These are phyloP conservation scores for Grus americana DNA, from an alignment of 2,113 vertebrate genomes.

Conservation along the genomic window DNA sequence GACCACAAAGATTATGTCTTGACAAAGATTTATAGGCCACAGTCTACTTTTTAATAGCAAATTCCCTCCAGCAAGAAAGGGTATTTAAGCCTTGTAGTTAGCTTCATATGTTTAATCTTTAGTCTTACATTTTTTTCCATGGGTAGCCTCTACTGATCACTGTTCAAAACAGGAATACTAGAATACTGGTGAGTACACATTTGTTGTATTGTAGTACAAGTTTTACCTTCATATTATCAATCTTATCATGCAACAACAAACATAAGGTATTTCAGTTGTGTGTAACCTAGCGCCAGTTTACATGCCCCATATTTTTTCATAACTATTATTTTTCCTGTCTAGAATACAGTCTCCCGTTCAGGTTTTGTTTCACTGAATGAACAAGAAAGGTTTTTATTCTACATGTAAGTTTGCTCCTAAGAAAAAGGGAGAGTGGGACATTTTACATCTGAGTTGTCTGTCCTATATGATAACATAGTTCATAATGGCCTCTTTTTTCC, in stretches of 20 bases:
- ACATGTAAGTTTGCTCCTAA: not conserved
- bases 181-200: not conserved
- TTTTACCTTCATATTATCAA: not conserved
- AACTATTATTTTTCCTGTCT: not conserved
- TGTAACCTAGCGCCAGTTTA: not conserved
- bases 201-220: not conserved
- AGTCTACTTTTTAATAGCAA: not conserved
- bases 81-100: not conserved
- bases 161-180: not conserved
- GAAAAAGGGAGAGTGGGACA: not conserved
- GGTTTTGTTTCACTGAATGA: not conserved
- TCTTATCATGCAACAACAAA: not conserved
- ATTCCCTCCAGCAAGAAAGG: not conserved
- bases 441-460: not conserved
- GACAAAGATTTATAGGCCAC: not conserved
- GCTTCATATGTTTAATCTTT: not conserved
- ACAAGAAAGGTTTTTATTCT: not conserved
- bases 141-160: not conserved
- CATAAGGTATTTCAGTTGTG: not conserved
- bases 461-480: not conserved
- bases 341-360: not conserved
- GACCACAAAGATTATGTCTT: not conserved
- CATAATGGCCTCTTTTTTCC: not conserved
- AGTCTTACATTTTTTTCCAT: not conserved
- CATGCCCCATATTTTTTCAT: not conserved